phyloP scores from a whole-genome alignment of 1,140 invertebrate genomes.

The Callitettix versicolor region DNA sequence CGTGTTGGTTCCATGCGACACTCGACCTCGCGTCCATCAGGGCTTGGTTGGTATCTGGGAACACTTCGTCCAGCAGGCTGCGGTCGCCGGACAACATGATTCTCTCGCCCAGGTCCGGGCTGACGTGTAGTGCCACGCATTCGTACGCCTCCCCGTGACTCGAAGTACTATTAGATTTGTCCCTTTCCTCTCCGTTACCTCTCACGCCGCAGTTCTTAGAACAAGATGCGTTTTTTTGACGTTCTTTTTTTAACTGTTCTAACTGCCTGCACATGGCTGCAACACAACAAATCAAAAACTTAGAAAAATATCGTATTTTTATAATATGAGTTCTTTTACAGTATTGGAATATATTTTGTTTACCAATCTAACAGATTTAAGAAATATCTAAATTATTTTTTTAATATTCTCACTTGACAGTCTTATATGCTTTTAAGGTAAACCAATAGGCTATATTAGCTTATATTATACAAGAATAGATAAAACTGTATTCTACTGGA shows the following conservation, averaged over 20 bases:
- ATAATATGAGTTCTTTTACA: no score
- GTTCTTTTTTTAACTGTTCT: constrained; percentile 63
- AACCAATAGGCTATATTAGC: no score
- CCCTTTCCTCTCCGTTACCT: constrained; percentile 12
- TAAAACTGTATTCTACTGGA: no score
- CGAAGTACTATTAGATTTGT: constrained; percentile 26
- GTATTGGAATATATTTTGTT: no score
- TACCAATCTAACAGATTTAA: no score
- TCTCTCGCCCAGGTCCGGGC: constrained; percentile 77
- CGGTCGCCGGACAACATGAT: constrained; percentile 77
- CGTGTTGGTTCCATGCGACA: constrained; percentile 73
- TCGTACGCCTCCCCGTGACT: constrained; percentile 48
- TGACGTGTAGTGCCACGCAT: constrained; percentile 78
- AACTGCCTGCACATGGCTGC: constrained; percentile 64
- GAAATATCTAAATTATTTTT: no score
- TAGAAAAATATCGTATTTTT: no score
- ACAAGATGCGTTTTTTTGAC: constrained; percentile 5
- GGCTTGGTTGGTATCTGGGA: constrained; percentile 78
- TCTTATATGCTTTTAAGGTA: no score
- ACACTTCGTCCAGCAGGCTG: constrained; percentile 64
- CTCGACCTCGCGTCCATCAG: constrained; percentile 70
- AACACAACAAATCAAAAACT: constrained; percentile 26
- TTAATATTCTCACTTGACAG: no score
- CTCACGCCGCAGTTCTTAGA: background rate
- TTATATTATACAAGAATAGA: no score